phyloP scores from a whole-genome alignment of 2,888 invertebrate genomes.

The Polyommatus iphigenia region DNA sequence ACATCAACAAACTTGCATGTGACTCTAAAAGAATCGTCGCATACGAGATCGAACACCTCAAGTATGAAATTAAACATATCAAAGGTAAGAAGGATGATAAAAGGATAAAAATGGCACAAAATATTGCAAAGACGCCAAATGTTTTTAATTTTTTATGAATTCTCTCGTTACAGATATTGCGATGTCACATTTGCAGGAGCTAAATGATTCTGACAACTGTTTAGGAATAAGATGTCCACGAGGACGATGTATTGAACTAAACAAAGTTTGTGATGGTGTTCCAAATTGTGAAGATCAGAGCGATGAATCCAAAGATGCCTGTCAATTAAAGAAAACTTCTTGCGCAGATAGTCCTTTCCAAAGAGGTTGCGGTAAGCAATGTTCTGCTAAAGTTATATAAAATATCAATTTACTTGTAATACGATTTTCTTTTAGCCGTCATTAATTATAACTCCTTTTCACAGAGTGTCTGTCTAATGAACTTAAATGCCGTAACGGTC shows the following conservation, averaged over 20 bases:
- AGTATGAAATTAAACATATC: conserved; percentile 69
- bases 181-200: conserved; percentile 35
- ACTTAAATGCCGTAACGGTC: conserved; percentile 83
- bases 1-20: conserved; percentile 80
- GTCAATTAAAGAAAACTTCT: conserved; percentile 57
- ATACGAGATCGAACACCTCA: conserved; percentile 77
- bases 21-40: conserved; percentile 69
- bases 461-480: conserved; percentile 83
- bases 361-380: conserved; percentile 61
- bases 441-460: conserved; percentile 42
- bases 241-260: conserved; percentile 83
- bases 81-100: conserved; percentile 63
- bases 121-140: background rate
- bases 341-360: conserved; percentile 58
- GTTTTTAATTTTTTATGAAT: background rate
- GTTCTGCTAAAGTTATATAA: background rate
- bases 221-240: conserved; percentile 83
- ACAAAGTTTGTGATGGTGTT: conserved; percentile 84
- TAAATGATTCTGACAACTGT: conserved; percentile 62
- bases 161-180: background rate
- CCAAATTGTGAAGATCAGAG: conserved; percentile 84
- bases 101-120: background rate
- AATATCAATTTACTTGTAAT: no score
- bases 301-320: conserved; percentile 82
- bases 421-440: background rate